Evolutionary conservation across 2,797 vertebrate genomes (phyloP).

Genomic region (Darevskia mixta): DNA sequence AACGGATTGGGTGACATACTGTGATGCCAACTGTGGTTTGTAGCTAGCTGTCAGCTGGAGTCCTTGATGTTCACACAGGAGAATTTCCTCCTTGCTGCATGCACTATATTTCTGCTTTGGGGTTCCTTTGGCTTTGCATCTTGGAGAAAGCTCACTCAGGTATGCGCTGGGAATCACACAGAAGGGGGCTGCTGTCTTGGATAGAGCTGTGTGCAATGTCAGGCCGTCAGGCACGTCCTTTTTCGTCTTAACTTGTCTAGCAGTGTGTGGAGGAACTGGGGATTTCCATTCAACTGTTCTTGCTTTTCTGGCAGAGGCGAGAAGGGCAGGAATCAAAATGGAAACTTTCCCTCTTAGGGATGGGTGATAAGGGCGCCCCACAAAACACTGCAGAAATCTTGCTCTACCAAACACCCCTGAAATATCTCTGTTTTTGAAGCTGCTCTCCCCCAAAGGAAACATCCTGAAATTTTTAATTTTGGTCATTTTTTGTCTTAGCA

Average conservation of each 20-base stretch:
- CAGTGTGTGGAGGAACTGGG: not conserved
- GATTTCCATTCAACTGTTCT: not conserved
- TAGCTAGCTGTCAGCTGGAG: not conserved
- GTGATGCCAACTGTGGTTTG: not conserved
- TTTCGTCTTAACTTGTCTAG: not conserved
- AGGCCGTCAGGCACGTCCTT: not conserved
- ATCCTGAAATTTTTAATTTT: too few species aligned
- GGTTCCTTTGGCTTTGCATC: not conserved
- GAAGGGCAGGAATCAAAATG: not conserved
- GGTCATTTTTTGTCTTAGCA: too few species aligned
- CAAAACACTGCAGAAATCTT: too few species aligned
- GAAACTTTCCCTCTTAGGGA: not conserved
- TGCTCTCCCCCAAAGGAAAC: too few species aligned
- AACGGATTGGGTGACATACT: not conserved
- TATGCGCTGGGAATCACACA: not conserved
- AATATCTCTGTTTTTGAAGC: too few species aligned
- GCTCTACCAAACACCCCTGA: too few species aligned
- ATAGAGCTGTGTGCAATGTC: not conserved
- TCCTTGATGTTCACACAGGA: not conserved
- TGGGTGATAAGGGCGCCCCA: not conserved
- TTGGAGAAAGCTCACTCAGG: not conserved
- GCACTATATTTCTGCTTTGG: not conserved
- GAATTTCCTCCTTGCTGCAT: not conserved
- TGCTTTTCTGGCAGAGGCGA: not conserved
- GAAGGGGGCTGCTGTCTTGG: not conserved